Conservation (phyloP, 2,797 vertebrate species). For the Pseudomugil tenellus region DNA sequence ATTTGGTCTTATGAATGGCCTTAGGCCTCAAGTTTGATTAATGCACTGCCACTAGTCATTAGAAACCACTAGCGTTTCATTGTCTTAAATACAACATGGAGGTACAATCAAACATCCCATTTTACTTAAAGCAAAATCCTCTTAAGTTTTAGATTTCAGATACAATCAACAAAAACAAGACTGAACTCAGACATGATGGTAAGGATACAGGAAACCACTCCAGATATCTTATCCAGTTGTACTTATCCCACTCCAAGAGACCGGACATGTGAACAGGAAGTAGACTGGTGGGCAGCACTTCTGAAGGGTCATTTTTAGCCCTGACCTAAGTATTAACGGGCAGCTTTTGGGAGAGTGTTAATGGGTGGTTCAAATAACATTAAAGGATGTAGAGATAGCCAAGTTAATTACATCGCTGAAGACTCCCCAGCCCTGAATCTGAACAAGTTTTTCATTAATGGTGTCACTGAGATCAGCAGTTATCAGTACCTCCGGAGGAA, state of each 20-base stretch:
- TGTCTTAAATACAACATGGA: constrained; percentile 9
- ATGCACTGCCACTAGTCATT: no score
- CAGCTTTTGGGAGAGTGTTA: constrained; percentile 62
- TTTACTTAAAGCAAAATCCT: background rate
- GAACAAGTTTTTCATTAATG: constrained; percentile 85
- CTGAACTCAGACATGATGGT: background rate
- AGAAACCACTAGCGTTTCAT: no score
- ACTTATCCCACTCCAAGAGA: constrained; percentile 13
- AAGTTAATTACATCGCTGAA: constrained; percentile 80
- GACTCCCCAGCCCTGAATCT: constrained; percentile 57
- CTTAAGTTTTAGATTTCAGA: background rate
- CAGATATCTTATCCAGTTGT: constrained; percentile 25
- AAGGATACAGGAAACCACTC: constrained; percentile 21
- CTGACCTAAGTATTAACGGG: constrained; percentile 34
- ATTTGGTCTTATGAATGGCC: no score
- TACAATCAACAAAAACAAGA: background rate
- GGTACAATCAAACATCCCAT: background rate
- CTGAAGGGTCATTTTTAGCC: constrained; percentile 46
- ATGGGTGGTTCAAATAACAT: constrained; percentile 66
- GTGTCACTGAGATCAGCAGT: constrained; percentile 81
- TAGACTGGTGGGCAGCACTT: constrained; percentile 49
- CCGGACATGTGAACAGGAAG: constrained; percentile 58
- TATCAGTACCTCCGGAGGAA: constrained; percentile 81
- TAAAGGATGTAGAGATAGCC: constrained; percentile 72
- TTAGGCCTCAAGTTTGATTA: no score